Percentiles rank a stretch among this genome's conserved stretches.
These are phyloP conservation scores for Chrysocyon brachyurus DNA, from an alignment of 2,797 vertebrate genomes.

Conservation along the genomic window DNA sequence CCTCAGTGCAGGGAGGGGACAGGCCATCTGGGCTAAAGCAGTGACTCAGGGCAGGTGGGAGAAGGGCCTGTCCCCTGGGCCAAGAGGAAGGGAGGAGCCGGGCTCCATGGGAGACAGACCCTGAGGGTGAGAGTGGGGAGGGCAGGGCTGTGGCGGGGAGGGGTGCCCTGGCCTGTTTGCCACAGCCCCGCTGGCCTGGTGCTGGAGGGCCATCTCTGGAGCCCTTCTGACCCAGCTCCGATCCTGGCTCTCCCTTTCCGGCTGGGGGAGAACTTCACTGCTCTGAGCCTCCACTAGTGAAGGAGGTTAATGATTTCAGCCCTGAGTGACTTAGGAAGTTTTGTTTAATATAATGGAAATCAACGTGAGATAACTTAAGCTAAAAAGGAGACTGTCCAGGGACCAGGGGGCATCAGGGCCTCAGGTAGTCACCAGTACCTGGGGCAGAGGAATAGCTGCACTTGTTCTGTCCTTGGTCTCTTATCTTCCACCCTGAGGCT, in stretches of 20 bases:
- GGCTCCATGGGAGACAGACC: not conserved
- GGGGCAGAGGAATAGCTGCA: accelerated
- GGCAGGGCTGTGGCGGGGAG: accelerated
- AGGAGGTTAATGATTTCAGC: not conserved
- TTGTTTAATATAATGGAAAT: not conserved
- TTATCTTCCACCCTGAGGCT: not conserved
- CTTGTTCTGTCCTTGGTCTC: not conserved
- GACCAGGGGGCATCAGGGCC: not conserved
- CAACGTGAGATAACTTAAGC: no score
- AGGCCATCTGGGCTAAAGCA: accelerated
- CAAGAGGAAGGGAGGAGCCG: not conserved
- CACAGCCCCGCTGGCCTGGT: accelerated
- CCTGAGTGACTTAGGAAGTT: not conserved
- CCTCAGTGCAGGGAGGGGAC: no score
- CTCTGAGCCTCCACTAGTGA: not conserved
- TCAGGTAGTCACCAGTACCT: not conserved
- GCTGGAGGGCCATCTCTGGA: not conserved
- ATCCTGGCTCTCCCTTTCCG: not conserved
- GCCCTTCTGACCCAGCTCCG: not conserved
- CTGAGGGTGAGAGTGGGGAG: not conserved
- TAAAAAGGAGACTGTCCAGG: not conserved
- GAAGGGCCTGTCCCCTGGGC: not conserved
- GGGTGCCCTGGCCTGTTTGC: accelerated
- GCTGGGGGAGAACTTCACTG: not conserved
- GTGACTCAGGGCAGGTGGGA: no score